Conservation (phyloP, 2,888 invertebrate genomes). For the Orchestes rusci region DNA sequence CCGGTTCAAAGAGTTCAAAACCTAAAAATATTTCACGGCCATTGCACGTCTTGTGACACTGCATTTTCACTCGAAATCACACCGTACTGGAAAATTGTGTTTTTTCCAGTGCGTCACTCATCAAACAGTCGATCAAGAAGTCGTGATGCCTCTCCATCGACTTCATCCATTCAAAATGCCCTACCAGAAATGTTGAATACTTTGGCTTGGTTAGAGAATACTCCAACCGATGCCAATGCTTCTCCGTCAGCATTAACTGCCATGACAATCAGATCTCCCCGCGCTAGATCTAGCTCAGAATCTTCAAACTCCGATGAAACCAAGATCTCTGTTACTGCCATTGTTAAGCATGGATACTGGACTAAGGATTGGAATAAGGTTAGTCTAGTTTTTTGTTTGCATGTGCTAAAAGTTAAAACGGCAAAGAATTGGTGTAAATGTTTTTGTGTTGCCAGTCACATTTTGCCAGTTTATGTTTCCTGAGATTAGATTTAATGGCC, state of each 20-base stretch:
- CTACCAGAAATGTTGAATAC: conserved; percentile 28
- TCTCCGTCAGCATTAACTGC: conserved; percentile 24
- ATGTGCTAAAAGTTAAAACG: too few species aligned
- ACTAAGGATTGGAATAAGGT: conserved; percentile 37
- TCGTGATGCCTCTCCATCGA: conserved; percentile 11
- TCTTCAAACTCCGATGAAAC: conserved; percentile 34
- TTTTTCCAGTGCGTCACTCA: conserved; percentile 27
- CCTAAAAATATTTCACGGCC: too few species aligned
- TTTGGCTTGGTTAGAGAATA: conserved; percentile 28
- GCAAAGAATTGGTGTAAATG: too few species aligned
- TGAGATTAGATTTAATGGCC: too few species aligned
- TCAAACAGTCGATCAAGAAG: conserved; percentile 20
- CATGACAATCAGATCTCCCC: conserved; percentile 25
- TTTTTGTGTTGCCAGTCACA: conserved; percentile 17
- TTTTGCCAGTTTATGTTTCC: conserved; percentile 1
- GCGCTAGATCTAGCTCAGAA: conserved; percentile 31
- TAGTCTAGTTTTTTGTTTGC: too few species aligned
- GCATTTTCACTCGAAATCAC: too few species aligned
- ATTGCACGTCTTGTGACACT: too few species aligned
- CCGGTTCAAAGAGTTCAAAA: too few species aligned
- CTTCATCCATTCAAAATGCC: conserved; percentile 15
- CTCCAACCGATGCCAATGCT: conserved; percentile 23
- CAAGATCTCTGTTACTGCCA: conserved; percentile 31
- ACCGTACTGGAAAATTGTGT: conserved; percentile 1
- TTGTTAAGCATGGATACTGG: conserved; percentile 26